Evolutionary conservation across 2,113 vertebrate species (phyloP).

Genomic region (Limnothrissa miodon): DNA sequence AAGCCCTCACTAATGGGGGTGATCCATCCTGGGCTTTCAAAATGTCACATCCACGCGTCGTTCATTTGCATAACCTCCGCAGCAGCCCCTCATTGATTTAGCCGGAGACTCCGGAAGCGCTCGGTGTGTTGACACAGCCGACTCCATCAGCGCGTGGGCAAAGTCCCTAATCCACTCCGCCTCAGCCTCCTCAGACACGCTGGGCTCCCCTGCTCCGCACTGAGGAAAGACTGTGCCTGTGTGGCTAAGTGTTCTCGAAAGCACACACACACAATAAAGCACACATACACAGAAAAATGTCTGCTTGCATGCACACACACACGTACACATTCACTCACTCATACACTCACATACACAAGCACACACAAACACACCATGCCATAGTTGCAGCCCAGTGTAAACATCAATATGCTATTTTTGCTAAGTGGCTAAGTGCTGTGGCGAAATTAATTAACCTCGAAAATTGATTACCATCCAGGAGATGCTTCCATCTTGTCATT

Average conservation of each 20-base stretch:
- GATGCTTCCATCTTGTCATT: slow-evolving; percentile 30
- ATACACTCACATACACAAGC: not conserved
- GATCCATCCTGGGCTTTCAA: slow-evolving; percentile 77
- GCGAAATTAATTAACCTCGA: slow-evolving; percentile 36
- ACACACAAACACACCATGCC: slow-evolving; percentile 7
- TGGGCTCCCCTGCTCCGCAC: not conserved
- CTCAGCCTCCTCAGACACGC: not conserved
- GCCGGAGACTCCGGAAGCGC: slow-evolving; percentile 59
- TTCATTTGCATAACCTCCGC: slow-evolving; percentile 78
- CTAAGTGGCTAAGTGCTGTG: slow-evolving; percentile 35
- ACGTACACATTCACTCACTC: not conserved
- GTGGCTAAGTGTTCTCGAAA: not conserved
- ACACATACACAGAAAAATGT: not conserved
- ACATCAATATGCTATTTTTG: slow-evolving; percentile 40
- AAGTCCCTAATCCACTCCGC: slow-evolving; percentile 67
- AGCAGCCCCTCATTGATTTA: slow-evolving; percentile 68
- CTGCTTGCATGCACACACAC: slow-evolving; percentile 49
- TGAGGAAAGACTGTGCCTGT: not conserved
- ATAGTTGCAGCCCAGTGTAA: slow-evolving; percentile 16
- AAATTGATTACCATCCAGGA: slow-evolving; percentile 37
- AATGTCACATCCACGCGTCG: slow-evolving; percentile 71
- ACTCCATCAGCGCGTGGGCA: slow-evolving; percentile 62
- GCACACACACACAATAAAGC: slow-evolving; percentile 2
- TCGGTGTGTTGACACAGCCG: slow-evolving; percentile 68
- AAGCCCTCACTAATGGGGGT: slow-evolving; percentile 73